phyloP scores from a whole-genome alignment of 2,888 invertebrate species.

The Megalurothrips usitatus region DNA sequence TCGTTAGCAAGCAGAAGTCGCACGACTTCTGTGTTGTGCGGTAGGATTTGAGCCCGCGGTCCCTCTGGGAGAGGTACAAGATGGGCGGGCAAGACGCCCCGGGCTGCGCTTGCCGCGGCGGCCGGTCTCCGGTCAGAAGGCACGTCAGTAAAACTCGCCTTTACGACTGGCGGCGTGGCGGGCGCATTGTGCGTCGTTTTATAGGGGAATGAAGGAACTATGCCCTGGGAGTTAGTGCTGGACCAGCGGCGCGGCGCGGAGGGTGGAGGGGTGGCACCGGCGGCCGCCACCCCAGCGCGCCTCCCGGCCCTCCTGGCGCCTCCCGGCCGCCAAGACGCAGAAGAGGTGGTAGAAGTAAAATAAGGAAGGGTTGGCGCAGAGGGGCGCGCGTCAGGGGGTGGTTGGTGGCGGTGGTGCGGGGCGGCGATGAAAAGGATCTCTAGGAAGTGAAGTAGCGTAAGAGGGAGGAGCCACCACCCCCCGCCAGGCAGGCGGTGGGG shows the following conservation, averaged over 20 bases:
- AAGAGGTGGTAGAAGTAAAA: neutral
- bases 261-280: neutral
- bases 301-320: neutral
- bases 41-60: too few relatives aligned
- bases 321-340: neutral
- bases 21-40: too few relatives aligned
- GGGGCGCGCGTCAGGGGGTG: neutral
- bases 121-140: neutral
- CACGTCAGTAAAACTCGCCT: neutral
- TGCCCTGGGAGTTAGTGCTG: neutral
- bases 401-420: neutral
- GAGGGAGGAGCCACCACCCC: neutral
- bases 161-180: neutral
- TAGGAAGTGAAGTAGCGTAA: neutral
- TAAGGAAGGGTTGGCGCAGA: neutral
- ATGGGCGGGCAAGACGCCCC: too few relatives aligned
- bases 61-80: too few relatives aligned
- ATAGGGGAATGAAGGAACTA: slow-evolving; percentile 16
- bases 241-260: neutral
- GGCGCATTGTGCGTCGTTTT: neutral
- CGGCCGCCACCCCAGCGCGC: neutral
- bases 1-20: too few relatives aligned
- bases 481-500: neutral
- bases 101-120: too few relatives aligned
- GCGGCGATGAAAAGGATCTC: neutral